Percentiles rank a stretch among this genome's conserved stretches.
Evolutionary conservation across 2,113 vertebrate species (phyloP).

Genomic region (Vombatus ursinus): DNA sequence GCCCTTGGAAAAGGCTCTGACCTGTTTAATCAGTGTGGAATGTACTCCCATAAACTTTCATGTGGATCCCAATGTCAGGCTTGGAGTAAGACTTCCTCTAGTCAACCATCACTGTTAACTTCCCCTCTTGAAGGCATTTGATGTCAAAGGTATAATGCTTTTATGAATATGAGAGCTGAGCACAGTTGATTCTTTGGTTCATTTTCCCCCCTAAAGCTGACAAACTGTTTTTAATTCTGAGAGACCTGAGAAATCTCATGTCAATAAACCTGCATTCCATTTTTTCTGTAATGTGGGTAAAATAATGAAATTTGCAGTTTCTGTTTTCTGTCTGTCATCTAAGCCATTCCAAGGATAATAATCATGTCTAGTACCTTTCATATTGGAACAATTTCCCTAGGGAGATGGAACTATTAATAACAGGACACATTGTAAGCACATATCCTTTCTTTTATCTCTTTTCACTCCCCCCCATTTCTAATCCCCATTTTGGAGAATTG

Average conservation of each 20-base stretch:
- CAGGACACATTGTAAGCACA: not conserved
- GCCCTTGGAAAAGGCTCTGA: constrained; percentile 82
- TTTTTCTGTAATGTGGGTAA: constrained; percentile 53
- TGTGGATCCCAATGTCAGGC: constrained; percentile 80
- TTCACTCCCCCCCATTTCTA: constrained; percentile 60
- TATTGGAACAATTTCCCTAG: constrained; percentile 45
- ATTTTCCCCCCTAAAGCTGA: constrained; percentile 73
- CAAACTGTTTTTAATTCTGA: constrained; percentile 71
- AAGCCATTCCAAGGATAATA: constrained; percentile 52
- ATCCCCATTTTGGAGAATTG: not conserved
- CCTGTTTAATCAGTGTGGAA: constrained; percentile 85
- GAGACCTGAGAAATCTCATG: constrained; percentile 69
- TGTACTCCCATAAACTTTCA: constrained; percentile 84
- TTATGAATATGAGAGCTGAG: constrained; percentile 67
- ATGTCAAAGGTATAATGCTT: constrained; percentile 78
- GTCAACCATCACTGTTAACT: constrained; percentile 76
- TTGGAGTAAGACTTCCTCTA: constrained; percentile 78
- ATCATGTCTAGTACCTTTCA: constrained; percentile 68
- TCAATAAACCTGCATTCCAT: constrained; percentile 59
- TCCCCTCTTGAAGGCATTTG: constrained; percentile 74
- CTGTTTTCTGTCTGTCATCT: constrained; percentile 72
- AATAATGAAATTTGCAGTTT: constrained; percentile 65
- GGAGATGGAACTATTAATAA: constrained; percentile 63
- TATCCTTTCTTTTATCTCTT: constrained; percentile 67
- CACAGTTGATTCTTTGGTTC: constrained; percentile 59